Conservation (phyloP, 2,797 vertebrate genomes). For the Trematomus bernacchii region DNA sequence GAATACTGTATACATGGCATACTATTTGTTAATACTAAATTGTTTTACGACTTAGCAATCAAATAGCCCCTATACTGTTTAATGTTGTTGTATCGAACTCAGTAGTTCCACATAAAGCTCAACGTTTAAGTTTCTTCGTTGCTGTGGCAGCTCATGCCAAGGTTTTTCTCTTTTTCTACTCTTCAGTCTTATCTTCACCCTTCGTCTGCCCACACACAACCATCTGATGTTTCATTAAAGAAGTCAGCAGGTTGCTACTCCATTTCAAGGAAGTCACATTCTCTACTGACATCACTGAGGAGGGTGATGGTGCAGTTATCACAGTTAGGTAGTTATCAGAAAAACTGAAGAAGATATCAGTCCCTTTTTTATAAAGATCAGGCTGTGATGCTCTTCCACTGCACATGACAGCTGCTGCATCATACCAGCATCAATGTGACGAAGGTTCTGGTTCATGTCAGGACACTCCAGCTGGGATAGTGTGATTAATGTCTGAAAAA, state of each 20-base stretch:
- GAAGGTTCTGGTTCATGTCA: conserved; percentile 23
- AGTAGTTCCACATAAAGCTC: not conserved
- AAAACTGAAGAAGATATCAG: conserved; percentile 13
- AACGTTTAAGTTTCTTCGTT: not conserved
- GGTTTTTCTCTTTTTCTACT: conserved; percentile 3
- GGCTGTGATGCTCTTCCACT: conserved; percentile 36
- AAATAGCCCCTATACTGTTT: not conserved
- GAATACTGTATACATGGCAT: not conserved
- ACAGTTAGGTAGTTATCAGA: conserved; percentile 29
- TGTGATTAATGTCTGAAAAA: conserved; percentile 28
- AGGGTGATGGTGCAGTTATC: conserved; percentile 23
- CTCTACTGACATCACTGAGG: conserved; percentile 39
- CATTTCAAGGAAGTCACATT: conserved; percentile 54
- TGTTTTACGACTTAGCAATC: not conserved
- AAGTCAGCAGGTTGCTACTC: conserved; percentile 43
- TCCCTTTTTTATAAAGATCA: conserved; percentile 16
- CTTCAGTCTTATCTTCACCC: conserved; percentile 26
- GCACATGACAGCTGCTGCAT: conserved; percentile 22
- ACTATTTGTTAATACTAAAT: not conserved
- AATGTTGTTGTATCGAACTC: not conserved
- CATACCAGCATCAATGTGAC: conserved; percentile 34
- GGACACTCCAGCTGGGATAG: conserved; percentile 20
- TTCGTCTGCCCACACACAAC: conserved; percentile 39
- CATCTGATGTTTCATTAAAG: conserved; percentile 53
- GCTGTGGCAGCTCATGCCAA: not conserved